These are phyloP conservation scores for Otus sunia DNA, from an alignment of 2,113 vertebrate genomes.

Conservation along the genomic window DNA sequence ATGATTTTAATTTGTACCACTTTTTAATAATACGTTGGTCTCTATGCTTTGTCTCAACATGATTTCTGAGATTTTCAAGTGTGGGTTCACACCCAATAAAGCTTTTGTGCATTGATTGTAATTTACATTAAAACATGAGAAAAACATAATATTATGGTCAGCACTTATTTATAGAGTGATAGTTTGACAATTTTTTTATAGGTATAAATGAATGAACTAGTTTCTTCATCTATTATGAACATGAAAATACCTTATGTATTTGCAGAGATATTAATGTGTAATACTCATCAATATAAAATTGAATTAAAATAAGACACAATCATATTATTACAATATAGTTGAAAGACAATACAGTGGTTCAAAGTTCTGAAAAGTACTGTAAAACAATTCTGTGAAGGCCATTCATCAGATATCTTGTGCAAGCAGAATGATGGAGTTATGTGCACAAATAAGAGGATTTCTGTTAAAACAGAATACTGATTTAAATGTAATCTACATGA, in stretches of 20 bases:
- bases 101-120: neutral
- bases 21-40: neutral
- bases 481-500: neutral
- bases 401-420: neutral
- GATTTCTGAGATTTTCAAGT: neutral
- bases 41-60: neutral
- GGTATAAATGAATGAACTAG: fast-evolving
- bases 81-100: neutral
- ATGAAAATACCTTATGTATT: neutral
- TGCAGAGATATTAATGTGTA: neutral
- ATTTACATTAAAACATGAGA: neutral
- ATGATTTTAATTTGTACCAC: neutral
- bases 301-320: neutral
- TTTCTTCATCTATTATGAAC: neutral
- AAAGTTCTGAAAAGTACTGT: neutral
- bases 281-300: neutral
- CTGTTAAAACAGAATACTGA: neutral
- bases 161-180: neutral
- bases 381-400: neutral
- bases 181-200: neutral
- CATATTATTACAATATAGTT: neutral
- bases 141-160: neutral
- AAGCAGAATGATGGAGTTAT: neutral
- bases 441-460: neutral
- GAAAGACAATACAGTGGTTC: neutral